Percentiles rank a stretch among this genome's conserved stretches.
These are phyloP conservation scores for Sebastes iracundus DNA, from an alignment of 2,797 vertebrate genomes.

Conservation along the genomic window DNA sequence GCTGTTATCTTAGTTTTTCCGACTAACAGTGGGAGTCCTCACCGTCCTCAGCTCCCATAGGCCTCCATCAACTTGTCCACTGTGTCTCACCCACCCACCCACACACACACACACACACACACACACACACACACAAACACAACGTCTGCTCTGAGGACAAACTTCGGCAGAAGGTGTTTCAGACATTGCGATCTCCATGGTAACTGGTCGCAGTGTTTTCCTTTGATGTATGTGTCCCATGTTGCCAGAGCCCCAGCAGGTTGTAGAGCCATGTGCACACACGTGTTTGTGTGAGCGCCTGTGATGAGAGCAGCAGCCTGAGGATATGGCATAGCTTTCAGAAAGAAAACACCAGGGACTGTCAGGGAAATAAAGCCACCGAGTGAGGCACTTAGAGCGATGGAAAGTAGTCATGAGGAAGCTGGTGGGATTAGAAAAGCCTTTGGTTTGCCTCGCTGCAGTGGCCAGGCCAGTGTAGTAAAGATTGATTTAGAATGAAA, in stretches of 20 bases:
- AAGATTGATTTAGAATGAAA: background rate
- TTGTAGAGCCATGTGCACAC: conserved; percentile 7
- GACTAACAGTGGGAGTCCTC: conserved; percentile 17
- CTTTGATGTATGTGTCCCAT: conserved; percentile 43
- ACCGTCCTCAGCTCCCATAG: background rate
- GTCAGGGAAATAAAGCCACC: conserved; percentile 27
- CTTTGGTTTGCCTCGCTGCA: background rate
- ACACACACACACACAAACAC: conserved; percentile 1
- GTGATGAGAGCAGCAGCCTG: conserved; percentile 37
- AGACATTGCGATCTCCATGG: conserved; percentile 61
- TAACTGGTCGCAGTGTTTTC: conserved; percentile 38
- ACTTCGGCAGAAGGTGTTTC: conserved; percentile 50
- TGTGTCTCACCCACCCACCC: background rate
- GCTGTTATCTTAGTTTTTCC: conserved; percentile 17
- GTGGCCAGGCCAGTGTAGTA: background rate
- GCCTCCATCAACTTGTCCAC: conserved; percentile 23
- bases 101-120: background rate
- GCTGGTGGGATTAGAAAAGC: conserved; percentile 14
- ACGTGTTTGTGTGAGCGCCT: conserved; percentile 18
- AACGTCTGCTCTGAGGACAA: conserved; percentile 27
- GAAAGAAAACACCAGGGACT: conserved; percentile 23
- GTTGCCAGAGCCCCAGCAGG: conserved; percentile 35
- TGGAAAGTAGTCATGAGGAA: conserved; percentile 10
- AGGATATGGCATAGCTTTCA: conserved; percentile 50
- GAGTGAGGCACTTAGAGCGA: conserved; percentile 18